Base-by-base conservation (phyloP, 2,113 vertebrate species). In the Thryonomys swinderianus region DNA sequence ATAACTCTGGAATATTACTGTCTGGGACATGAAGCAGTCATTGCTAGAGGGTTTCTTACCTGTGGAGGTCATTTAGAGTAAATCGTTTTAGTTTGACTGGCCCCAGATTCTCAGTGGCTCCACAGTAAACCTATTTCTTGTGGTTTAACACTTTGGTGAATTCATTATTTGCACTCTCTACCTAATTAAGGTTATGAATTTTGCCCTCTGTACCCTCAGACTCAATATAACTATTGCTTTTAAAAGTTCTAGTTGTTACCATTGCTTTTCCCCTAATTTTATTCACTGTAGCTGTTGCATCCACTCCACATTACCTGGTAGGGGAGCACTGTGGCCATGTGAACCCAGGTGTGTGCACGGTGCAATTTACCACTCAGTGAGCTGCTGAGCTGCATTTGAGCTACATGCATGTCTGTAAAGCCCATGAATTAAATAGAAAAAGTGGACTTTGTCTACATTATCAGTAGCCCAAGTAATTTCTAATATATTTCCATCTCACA, bases 1-100 rank as follows among this genome's bases (percentile, higher is more conserved):
- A 87, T 90, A 67, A 7, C 16, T 81, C 74, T 73, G 37, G 86
- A 17, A 91, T 91, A 92, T 94, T 87, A 85, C 71, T 87, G 91
- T 96, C 86, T 90, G 37, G n/a, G 30, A 48, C 96, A 74, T 93
- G 95, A 87, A 91, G 91, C 37, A 88, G 86, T 89, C 80, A 48
- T 87, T 94, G 76, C 92, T 92, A 11, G 81, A 91, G 27, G 81
- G 45, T 67, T 91, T 88, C 6, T 20, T 91, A 95, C 89, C 84
- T 84, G 23, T 37, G 0, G 34, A 74, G 74, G 25, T 69, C 69
- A 61, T 12, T 86, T n/a, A 87, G 17, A 32, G 81, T 59, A 88
- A 94, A 91, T 93, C 53, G 45, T 40, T 8, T 64, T 32, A 48
- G 40, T 79, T 94, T 37, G 67, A 62, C 34, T 81, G 51, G 42